These are phyloP conservation scores for Oreonectes daqikongensis DNA, from an alignment of 2,797 vertebrate species.

Conservation along the genomic window DNA sequence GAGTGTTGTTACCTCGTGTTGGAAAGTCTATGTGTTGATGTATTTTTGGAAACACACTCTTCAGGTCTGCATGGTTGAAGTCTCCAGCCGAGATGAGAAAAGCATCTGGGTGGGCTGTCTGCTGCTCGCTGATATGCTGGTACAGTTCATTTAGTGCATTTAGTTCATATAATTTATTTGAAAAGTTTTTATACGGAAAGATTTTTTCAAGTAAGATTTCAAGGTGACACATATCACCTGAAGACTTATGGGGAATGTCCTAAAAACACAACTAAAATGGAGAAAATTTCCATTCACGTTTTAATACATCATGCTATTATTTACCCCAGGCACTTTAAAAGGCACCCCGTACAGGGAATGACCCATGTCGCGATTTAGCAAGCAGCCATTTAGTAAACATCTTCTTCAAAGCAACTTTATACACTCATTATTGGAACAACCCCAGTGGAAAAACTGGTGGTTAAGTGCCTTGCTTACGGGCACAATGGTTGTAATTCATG, in stretches of 20 bases:
- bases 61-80: too few species aligned
- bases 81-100: too few species aligned
- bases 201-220: background rate
- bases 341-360: background rate
- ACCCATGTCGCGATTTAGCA: background rate
- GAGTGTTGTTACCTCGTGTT: too few species aligned
- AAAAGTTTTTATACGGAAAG: too few species aligned
- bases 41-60: too few species aligned
- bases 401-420: background rate
- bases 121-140: too few species aligned
- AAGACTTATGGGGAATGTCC: background rate
- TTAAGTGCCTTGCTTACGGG: background rate
- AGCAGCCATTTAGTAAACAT: background rate
- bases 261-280: background rate
- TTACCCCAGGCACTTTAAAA: background rate
- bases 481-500: constrained; percentile 4
- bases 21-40: too few species aligned
- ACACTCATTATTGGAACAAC: background rate
- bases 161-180: too few species aligned
- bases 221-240: background rate
- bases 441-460: background rate
- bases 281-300: too few species aligned
- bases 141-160: too few species aligned
- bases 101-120: too few species aligned
- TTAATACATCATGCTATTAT: too few species aligned